Evolutionary conservation across 2,797 vertebrate species (phyloP).

Genomic region (Sebastes alutus): DNA sequence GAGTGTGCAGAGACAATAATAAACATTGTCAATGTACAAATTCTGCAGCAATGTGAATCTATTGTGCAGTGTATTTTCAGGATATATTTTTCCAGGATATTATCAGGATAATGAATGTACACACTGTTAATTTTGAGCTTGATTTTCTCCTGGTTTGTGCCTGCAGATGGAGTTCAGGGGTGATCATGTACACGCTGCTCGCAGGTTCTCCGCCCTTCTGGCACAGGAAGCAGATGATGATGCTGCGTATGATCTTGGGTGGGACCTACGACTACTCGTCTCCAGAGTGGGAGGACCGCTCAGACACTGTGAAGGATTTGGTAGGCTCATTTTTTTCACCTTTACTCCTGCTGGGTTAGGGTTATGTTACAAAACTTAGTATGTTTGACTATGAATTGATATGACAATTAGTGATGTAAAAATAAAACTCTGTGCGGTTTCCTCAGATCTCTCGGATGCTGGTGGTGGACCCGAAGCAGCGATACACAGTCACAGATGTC

Average conservation of each 20-base stretch:
- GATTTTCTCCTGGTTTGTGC: neutral
- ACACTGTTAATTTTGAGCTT: neutral
- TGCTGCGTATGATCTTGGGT: constrained; percentile 95
- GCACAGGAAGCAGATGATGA: constrained; percentile 99
- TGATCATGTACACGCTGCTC: constrained; percentile 97
- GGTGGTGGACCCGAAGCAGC: constrained; percentile 88
- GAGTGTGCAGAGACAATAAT: constrained; percentile 65
- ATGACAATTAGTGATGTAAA: neutral
- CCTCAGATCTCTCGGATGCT: constrained; percentile 92
- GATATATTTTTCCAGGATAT: neutral
- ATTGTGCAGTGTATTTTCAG: neutral
- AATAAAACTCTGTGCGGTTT: neutral
- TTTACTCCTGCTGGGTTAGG: neutral
- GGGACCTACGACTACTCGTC: constrained; percentile 92
- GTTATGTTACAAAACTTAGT: neutral
- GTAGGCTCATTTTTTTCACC: constrained; percentile 70
- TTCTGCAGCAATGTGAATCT: neutral
- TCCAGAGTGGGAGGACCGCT: constrained; percentile 96
- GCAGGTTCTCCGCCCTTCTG: constrained; percentile 98
- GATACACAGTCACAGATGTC: constrained; percentile 88
- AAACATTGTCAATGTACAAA: neutral
- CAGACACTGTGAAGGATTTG: constrained; percentile 96
- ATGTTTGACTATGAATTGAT: neutral
- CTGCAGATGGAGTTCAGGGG: constrained; percentile 94
- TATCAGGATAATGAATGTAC: neutral